phyloP scores from a whole-genome alignment of 2,797 vertebrate species.

The Melanogrammus aeglefinus region DNA sequence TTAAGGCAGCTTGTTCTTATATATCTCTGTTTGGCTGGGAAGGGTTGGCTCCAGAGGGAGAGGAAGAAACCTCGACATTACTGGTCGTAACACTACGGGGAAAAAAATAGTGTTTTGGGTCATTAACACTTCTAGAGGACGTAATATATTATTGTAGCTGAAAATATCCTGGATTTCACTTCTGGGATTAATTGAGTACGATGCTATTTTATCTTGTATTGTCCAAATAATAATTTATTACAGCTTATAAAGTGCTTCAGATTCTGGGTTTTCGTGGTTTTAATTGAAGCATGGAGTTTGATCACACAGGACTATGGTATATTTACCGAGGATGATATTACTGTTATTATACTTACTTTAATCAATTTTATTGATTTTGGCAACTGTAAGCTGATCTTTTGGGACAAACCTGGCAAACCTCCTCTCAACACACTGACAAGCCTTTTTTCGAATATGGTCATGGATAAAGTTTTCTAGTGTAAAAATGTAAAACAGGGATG shows the following conservation, averaged over 20 bases:
- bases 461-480: neutral
- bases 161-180: neutral
- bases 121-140: neutral
- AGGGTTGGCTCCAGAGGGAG: neutral
- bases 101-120: no score
- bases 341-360: neutral
- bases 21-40: neutral
- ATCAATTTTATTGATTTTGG: neutral
- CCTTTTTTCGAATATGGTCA: neutral
- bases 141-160: neutral
- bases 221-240: neutral
- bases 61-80: neutral
- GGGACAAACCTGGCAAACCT: neutral
- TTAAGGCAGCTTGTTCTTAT: slow-evolving; percentile 29
- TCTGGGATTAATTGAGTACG: neutral
- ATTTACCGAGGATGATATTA: neutral
- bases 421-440: neutral
- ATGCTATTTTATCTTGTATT: neutral
- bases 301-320: neutral
- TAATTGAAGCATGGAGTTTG: neutral
- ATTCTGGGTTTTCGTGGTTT: neutral
- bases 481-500: neutral
- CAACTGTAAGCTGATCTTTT: neutral
- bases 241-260: neutral
- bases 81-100: neutral